Conservation (phyloP, 1,140 invertebrate species). For the Thalassaphorura encarpata region DNA sequence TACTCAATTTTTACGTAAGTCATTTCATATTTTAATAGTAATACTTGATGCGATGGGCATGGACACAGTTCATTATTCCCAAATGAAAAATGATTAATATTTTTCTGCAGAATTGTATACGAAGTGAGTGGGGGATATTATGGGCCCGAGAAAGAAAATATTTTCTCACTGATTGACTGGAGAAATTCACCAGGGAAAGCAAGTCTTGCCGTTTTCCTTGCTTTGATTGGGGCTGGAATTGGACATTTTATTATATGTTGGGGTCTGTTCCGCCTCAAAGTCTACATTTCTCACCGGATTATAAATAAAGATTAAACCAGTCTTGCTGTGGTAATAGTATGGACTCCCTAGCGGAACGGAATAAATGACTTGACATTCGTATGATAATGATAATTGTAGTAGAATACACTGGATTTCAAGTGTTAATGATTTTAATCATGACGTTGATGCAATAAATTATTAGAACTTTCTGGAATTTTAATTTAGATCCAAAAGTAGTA, state of each 20-base stretch:
- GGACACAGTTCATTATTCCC: not conserved
- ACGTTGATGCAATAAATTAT: too few relatives aligned
- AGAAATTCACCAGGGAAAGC: not conserved
- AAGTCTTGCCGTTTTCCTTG: not conserved
- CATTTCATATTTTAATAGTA: too few relatives aligned
- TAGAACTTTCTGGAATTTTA: too few relatives aligned
- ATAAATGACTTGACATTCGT: too few relatives aligned
- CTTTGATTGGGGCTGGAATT: not conserved
- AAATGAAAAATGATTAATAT: not conserved
- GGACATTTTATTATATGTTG: not conserved
- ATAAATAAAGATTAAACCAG: too few relatives aligned
- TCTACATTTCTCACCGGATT: too few relatives aligned
- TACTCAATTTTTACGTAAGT: not conserved
- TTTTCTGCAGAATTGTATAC: not conserved
- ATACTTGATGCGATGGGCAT: not conserved
- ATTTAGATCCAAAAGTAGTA: too few relatives aligned
- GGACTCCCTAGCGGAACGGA: too few relatives aligned
- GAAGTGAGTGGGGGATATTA: not conserved
- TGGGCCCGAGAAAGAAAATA: not conserved
- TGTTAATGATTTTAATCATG: too few relatives aligned
- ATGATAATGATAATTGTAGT: too few relatives aligned
- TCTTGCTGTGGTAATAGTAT: too few relatives aligned
- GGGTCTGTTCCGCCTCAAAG: not conserved
- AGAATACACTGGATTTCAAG: too few relatives aligned
- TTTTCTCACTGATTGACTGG: not conserved